phyloP scores from a whole-genome alignment of 2,888 invertebrate genomes.

The Eupithecia subfuscata region DNA sequence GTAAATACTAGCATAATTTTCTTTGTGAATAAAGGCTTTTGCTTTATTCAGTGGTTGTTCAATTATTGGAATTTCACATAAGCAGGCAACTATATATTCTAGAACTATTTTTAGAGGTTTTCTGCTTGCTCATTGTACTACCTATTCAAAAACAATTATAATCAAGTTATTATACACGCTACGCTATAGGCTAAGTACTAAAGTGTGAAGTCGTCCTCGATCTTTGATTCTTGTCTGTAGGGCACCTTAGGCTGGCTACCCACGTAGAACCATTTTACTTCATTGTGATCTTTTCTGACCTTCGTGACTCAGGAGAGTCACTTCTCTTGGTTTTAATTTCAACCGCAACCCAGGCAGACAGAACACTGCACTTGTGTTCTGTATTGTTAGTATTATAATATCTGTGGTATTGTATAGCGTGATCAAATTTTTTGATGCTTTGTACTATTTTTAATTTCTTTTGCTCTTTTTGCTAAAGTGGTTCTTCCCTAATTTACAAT shows the following conservation, averaged over 20 bases:
- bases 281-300: not conserved
- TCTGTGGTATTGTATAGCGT: too few species aligned
- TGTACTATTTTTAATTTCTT: not conserved
- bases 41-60: too few species aligned
- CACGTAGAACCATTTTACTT: not conserved
- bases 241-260: not conserved
- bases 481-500: too few species aligned
- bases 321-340: not conserved
- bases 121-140: not conserved
- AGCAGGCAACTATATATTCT: too few species aligned
- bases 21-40: too few species aligned
- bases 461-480: too few species aligned
- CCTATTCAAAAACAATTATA: too few species aligned
- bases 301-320: too few species aligned
- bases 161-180: not conserved
- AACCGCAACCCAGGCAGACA: not conserved
- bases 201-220: conserved; percentile 7
- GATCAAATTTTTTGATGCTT: not conserved
- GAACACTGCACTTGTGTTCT: not conserved
- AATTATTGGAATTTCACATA: too few species aligned
- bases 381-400: too few species aligned
- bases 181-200: not conserved
- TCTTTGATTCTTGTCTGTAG: conserved; percentile 4
- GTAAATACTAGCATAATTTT: too few species aligned
- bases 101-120: not conserved